Base-by-base conservation (phyloP, 2,888 invertebrate species). In the Harpalus rufipes region DNA sequence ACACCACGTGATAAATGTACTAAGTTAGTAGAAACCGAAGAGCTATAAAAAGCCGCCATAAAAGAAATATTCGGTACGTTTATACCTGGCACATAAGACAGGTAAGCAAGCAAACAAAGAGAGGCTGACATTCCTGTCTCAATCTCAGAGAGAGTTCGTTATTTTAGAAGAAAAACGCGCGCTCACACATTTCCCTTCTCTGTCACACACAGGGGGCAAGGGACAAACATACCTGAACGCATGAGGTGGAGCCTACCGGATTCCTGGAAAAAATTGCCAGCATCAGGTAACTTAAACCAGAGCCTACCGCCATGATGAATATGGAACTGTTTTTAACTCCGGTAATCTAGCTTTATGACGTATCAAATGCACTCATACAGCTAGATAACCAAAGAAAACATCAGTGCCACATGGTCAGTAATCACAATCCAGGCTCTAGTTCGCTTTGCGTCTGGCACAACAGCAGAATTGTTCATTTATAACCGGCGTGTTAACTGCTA, bases 291-390 rank as follows among this genome's bases (percentile, higher is more conserved):
- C 18, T 7, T 32, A 16, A 59, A 8, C 61, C 25, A 32, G 10
- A 32, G 12, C 16, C 44, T 74, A 51, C n/a, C 65, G 32, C 14
- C 68, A 76, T 41, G 84, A 59, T 84, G 84, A 63, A 78, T 78
- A 84, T 84, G 94, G 94, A 93, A 93, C 94, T 93, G 93, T 93
- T 95, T 95, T 98, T 98, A 98, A 98, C 98, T 98, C 98, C 98
- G 98, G 98, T 99, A 98, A 98, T 97, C 98, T 99, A 99, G 98
- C 99, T 99, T 99, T 99, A 99, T 99, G 98, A 99, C 93, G 96
- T 96, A 93, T 89, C 93, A 92, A 93, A 93, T 91, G 93, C 95
- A 97, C 97, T 99, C 98, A 99, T 99, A 98, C 98, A 98, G 98
- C 99, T 98, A 98, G 98, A 98, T 98, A 98, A 99, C 99, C 99